These are phyloP conservation scores for Teleopsis dalmanni DNA, from an alignment of 1,140 invertebrate genomes.

Conservation along the genomic window DNA sequence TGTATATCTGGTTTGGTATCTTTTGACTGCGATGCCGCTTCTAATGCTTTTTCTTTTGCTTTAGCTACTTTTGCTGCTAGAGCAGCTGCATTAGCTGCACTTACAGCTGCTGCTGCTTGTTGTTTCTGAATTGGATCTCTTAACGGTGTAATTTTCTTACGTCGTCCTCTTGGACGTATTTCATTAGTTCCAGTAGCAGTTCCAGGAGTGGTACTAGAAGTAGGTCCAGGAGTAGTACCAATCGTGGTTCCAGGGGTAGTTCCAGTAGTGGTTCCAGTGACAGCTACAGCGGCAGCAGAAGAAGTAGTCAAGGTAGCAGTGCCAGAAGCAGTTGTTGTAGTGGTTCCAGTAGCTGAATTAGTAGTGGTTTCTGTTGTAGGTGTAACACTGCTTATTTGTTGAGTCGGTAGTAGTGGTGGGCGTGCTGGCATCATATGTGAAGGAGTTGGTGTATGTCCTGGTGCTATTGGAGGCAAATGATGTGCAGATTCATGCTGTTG, in stretches of 20 bases:
- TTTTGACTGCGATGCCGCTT: neutral
- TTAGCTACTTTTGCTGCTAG: constrained; percentile 17
- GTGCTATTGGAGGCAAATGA: too few relatives aligned
- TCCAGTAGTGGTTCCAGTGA: neutral
- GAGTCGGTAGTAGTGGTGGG: too few relatives aligned
- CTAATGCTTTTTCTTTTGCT: neutral
- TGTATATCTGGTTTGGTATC: constrained; percentile 2
- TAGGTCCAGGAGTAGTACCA: too few relatives aligned
- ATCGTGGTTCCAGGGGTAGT: neutral
- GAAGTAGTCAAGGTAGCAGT: neutral
- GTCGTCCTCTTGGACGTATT: constrained; percentile 29
- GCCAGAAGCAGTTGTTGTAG: too few relatives aligned
- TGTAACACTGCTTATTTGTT: neutral
- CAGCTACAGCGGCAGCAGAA: neutral
- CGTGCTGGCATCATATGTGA: too few relatives aligned
- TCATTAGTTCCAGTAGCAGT: too few relatives aligned
- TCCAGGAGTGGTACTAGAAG: too few relatives aligned
- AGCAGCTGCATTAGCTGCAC: constrained; percentile 25
- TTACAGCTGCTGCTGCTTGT: constrained; percentile 37
- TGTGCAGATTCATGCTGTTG: too few relatives aligned
- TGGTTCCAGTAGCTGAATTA: too few relatives aligned
- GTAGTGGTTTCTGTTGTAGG: too few relatives aligned
- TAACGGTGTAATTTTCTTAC: constrained; percentile 39
- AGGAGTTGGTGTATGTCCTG: too few relatives aligned
- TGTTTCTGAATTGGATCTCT: constrained; percentile 35